Conservation (phyloP, 2,113 vertebrate species). For the Microtus pennsylvanicus region DNA sequence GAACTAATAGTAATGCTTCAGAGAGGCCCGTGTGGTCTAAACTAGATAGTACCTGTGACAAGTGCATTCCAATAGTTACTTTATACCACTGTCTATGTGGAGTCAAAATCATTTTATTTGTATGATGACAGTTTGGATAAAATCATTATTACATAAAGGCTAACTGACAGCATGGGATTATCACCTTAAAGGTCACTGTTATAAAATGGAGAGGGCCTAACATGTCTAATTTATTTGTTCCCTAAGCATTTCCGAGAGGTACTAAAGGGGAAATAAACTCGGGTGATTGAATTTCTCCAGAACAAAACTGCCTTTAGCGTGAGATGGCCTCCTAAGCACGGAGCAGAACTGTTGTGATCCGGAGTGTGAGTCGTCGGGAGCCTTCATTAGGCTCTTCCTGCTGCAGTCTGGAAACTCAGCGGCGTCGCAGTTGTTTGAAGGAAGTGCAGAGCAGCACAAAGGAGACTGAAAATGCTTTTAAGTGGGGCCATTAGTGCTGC, state of each 20-base stretch:
- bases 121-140: conserved; percentile 40
- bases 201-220: neutral
- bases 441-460: neutral
- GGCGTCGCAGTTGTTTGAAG: conserved; percentile 66
- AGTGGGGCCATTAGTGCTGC: neutral
- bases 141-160: conserved; percentile 16
- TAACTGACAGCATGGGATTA: conserved; percentile 22
- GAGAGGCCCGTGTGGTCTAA: neutral
- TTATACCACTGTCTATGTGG: neutral
- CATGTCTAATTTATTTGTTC: neutral
- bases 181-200: conserved; percentile 25
- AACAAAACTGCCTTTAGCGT: neutral
- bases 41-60: neutral
- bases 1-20: conserved; percentile 9
- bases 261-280: conserved; percentile 10
- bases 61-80: neutral
- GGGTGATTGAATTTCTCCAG: neutral
- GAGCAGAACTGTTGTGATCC: neutral
- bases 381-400: neutral
- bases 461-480: conserved; percentile 39
- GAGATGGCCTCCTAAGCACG: neutral
- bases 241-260: neutral
- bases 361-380: neutral
- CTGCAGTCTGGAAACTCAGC: conserved; percentile 24
- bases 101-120: neutral